Base-by-base conservation (phyloP, 2,888 invertebrate genomes). In the Labia minor region DNA sequence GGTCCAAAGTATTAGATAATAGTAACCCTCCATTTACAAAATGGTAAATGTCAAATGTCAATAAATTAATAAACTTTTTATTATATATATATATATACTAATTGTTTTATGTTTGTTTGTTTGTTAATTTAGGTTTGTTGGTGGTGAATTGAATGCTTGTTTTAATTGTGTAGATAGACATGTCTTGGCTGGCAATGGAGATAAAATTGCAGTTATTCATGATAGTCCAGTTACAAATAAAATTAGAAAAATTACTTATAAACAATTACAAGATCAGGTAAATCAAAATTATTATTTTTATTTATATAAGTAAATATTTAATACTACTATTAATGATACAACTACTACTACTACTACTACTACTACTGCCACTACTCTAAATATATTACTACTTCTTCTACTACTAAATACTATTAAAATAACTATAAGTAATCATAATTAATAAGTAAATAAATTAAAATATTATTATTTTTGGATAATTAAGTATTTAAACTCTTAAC, bases 161-260 rank as follows among this genome's bases (percentile, higher is more conserved):
- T 89, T 94, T 81, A 96, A 96, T 77, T 91, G 94, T 0, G 81
- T 96, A 10, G 96, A 96, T 77, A 84, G 95, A 0, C 95, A 96
- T 78, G 89, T 95, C 3, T 81, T 83, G 6, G 84, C 83, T 0
- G 95, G 95, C 0, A 81, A 83, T 14, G 95, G 93, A 0, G 83
- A 86, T 10, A 87, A 88, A 73, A 80, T 86, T 0, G 95, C 95
- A 0, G 79, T 96, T 20, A 90, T 95, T 63, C 89, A 95, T 76
- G 95, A 96, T 78, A 94, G 94, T 37, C 95, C 95, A 0, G 79
- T 94, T 70, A 93, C 92, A 0, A 85, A 88, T 69, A 86, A 86
- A 0, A 81, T 90, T 3, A 80, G 86, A 18, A 85, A 85, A 75
- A 86, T 93, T 65, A 91, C 92, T 0, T 97, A 93, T 76, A 81